Evolutionary conservation across 2,888 invertebrate species (phyloP).

Genomic region (Teleiodes luculella): DNA sequence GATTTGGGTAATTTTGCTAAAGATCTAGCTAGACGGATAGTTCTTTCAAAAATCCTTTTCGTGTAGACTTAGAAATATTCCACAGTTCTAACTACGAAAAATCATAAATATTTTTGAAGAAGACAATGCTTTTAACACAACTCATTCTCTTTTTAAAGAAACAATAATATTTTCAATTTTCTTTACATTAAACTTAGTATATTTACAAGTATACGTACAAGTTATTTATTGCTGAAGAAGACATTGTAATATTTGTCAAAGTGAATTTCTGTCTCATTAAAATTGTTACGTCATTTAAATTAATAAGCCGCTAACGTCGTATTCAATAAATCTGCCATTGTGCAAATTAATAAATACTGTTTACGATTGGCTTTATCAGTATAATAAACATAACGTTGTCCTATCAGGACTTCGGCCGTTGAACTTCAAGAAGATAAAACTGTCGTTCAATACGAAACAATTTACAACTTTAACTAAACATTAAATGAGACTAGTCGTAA

Average conservation of each 20-base stretch:
- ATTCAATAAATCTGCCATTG: too few relatives aligned
- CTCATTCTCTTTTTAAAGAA: slow-evolving; percentile 63
- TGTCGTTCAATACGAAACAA: not conserved
- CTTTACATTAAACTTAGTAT: slow-evolving; percentile 67
- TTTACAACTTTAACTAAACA: slow-evolving; percentile 47
- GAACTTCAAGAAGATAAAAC: not conserved
- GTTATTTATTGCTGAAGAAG: slow-evolving; percentile 73
- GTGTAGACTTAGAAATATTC: not conserved
- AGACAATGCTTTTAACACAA: not conserved
- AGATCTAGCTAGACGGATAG: too few relatives aligned
- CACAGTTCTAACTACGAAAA: too few relatives aligned
- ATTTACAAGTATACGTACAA: slow-evolving; percentile 70
- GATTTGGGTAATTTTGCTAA: too few relatives aligned
- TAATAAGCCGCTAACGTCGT: not conserved
- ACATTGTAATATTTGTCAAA: slow-evolving; percentile 39
- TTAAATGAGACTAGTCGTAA: slow-evolving; percentile 73
- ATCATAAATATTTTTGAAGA: too few relatives aligned
- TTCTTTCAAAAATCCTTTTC: too few relatives aligned
- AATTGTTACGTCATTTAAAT: not conserved
- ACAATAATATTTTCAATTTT: slow-evolving; percentile 69
- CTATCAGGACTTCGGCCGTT: not conserved
- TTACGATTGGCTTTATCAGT: not conserved
- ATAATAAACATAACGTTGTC: not conserved
- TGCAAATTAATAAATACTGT: too few relatives aligned
- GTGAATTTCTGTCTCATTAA: not conserved